Evolutionary conservation across 2,888 invertebrate genomes (phyloP), one percentile per base, ranked within the genome.

Genomic region (Argynnis bischoffii): DNA sequence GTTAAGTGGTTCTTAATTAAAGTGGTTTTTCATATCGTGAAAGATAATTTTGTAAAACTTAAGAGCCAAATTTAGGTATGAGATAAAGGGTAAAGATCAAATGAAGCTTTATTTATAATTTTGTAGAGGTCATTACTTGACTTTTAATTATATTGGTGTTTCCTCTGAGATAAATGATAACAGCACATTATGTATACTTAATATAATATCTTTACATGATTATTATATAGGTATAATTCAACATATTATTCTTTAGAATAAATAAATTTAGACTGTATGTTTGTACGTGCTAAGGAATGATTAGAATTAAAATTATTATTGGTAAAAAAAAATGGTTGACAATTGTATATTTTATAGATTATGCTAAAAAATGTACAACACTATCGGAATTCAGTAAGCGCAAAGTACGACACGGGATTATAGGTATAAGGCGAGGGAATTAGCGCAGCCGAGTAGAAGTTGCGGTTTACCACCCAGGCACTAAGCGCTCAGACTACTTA

Each of bases 391-490:
- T 64, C 66, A 67, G 64, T 70, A 67, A 67, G 57, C 60, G 54
- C 77, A 77, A 78, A 80, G 79, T 77, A 77, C 75, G 72, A 77
- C 77, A 77, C 77, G 76, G 79, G 81, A 79, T 82, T 82, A 85
- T 81, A 76, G 76, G 80, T 80, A 81, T 81, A 84, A 82, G 82
- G 83, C 79, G 83, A 75, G 78, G 82, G 87, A 81, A 90, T 91
- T 86, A 89, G 88, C 77, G 83, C 92, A 89, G 80, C 81, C 81
- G 80, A 87, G 85, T 78, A 76, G 74, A 79, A 81, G 81, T 83
- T 90, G 90, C 77, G 90, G 91, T 88, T 87, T 86, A 83, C 89
- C 90, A 88, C 89, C 90, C 89, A 85, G 68, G 74, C 71, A 71
- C 74, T 74, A 71, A 74, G 70, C 66, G 70, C 65, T 63, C 69